Percentiles rank a stretch among this genome's conserved stretches.
These are phyloP conservation scores for Sebastes baramenuke DNA, from an alignment of 2,797 vertebrate genomes.

Conservation along the genomic window DNA sequence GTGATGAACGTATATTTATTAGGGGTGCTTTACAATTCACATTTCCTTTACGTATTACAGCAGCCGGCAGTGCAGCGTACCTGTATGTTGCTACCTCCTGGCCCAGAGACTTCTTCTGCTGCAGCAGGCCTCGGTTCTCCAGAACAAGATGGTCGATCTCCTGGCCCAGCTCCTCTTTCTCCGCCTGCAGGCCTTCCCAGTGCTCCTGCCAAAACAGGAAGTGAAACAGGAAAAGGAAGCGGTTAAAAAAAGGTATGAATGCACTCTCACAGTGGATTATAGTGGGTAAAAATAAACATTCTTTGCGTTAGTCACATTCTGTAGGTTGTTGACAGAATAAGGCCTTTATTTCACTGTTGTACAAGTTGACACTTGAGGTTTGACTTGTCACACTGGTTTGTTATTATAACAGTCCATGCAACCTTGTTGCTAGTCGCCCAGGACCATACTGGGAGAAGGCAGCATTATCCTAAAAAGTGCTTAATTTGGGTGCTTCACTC, in stretches of 20 bases:
- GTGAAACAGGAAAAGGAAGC: slow-evolving; percentile 42
- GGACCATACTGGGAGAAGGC: background rate
- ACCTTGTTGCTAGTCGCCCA: background rate
- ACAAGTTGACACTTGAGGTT: background rate
- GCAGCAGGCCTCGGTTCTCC: slow-evolving; percentile 86
- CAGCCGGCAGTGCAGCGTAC: slow-evolving; percentile 64
- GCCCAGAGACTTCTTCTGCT: slow-evolving; percentile 91
- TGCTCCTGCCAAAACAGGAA: slow-evolving; percentile 82
- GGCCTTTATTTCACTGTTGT: background rate
- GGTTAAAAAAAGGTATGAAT: background rate
- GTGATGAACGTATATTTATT: background rate
- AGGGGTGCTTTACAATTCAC: background rate
- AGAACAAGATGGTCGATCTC: slow-evolving; percentile 85
- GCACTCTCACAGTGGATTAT: background rate
- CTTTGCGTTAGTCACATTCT: background rate
- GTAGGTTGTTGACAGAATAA: background rate
- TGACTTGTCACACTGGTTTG: background rate
- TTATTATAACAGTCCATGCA: background rate
- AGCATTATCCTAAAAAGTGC: background rate
- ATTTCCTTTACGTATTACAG: background rate
- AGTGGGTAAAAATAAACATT: background rate
- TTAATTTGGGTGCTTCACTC: background rate
- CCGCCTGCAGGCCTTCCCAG: slow-evolving; percentile 84
- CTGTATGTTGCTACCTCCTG: slow-evolving; percentile 94
- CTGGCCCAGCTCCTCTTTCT: slow-evolving; percentile 82